Base-by-base conservation (phyloP, 1,140 invertebrate species). In the Drosophila funebris region DNA sequence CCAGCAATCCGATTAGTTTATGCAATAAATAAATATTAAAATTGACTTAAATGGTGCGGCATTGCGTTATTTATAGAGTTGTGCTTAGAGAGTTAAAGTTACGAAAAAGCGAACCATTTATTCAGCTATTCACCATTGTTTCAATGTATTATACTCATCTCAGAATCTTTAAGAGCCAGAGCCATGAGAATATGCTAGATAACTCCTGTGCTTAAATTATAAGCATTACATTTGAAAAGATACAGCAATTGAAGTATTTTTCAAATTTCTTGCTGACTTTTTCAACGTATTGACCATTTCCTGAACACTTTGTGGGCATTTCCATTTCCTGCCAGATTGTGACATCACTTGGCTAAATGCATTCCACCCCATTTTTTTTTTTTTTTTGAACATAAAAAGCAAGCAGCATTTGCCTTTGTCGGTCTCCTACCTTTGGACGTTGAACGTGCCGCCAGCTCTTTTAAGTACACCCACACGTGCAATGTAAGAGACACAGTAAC, bases 381-480 rank as follows among this genome's bases (percentile, higher is more conserved):
- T 4, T 27, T 14, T 13, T 64, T 14, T 18, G 11, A 33, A 8
- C 9, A 31, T 36, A 87, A 84, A 84, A 77, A 81, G 78, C 73
- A 87, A 75, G 63, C 64, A 54, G 43, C 69, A 44, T 66, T 71
- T 71, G 75, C 60, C 72, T 75, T 71, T 71, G 60, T 71, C 58
- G 43, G 54, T 57, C 44, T 53, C 50, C 71, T 78, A 73, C 78
- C 71, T 87, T 87, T 83, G 62, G 70, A 66, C 58, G 31, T 44
- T 54, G 52, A 50, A 76, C 62, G 69, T 66, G 73, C 54, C 48
- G 41, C 33, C 53, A 29, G 53, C 53, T 33, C 57, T 39, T 63
- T 37, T 46, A 67, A 64, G 37, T 22, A 67, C 53, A 57, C 48
- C 52, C 43, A 62, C 50, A 16, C 48, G 29, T 43, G 66, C 11